Evolutionary conservation across 2,797 vertebrate species (phyloP).

Genomic region (Girardinus metallicus): DNA sequence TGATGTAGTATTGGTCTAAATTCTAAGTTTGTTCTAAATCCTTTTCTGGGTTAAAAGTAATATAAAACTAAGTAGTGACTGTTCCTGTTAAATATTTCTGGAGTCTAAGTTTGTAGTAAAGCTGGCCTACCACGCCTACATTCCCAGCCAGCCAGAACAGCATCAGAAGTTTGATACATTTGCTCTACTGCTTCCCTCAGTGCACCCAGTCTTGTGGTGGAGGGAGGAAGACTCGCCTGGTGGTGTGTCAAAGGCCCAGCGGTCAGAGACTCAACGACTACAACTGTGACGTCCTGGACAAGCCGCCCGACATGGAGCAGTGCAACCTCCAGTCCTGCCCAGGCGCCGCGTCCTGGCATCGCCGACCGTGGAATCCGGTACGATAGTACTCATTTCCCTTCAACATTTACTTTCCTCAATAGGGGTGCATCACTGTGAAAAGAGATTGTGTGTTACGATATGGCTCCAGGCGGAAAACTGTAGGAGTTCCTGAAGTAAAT

Average conservation of each 20-base stretch:
- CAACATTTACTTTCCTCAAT: constrained; percentile 47
- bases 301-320: constrained; percentile 86
- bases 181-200: constrained; percentile 69
- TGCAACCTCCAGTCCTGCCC: constrained; percentile 91
- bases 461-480: constrained; percentile 47
- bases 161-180: neutral
- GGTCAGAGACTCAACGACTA: constrained; percentile 89
- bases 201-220: constrained; percentile 92
- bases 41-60: too few relatives aligned
- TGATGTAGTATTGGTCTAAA: too few relatives aligned
- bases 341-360: constrained; percentile 90
- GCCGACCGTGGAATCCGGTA: constrained; percentile 95
- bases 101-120: too few relatives aligned
- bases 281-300: constrained; percentile 91
- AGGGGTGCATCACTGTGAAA: constrained; percentile 65
- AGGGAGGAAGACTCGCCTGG: constrained; percentile 89
- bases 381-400: constrained; percentile 82
- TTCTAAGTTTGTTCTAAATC: too few relatives aligned
- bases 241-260: constrained; percentile 90
- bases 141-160: neutral
- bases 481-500: constrained; percentile 36
- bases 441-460: constrained; percentile 63
- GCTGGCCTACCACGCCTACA: too few relatives aligned
- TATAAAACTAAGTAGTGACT: too few relatives aligned
- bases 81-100: too few relatives aligned